A percentile compares a stretch with the other conserved stretches of the same genome.
Evolutionary conservation across 2,888 invertebrate species (phyloP).

Genomic region (Epistrophella euchroma): DNA sequence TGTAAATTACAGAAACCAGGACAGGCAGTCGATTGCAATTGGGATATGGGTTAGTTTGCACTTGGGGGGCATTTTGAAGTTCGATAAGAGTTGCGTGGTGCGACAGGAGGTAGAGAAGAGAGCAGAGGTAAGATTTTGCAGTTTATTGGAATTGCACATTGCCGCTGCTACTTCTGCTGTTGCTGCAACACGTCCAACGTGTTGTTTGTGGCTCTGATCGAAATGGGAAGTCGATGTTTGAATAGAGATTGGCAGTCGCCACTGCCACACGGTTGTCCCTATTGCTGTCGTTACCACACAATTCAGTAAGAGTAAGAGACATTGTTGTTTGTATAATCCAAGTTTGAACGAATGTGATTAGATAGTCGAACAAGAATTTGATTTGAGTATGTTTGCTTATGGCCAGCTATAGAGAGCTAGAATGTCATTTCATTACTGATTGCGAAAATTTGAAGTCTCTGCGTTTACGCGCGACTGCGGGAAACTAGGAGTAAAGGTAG

Average conservation of each 20-base stretch:
- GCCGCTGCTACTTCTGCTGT: neutral
- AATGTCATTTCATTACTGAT: constrained; percentile 7
- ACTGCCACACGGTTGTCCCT: neutral
- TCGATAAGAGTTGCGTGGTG: neutral
- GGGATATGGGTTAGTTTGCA: constrained; percentile 61
- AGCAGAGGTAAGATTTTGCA: constrained; percentile 5
- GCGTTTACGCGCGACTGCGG: too few relatives aligned
- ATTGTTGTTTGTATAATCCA: neutral
- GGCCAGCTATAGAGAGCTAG: neutral
- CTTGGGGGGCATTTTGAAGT: constrained; percentile 53
- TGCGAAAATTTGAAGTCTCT: neutral
- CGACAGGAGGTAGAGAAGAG: neutral
- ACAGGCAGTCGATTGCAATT: constrained; percentile 29
- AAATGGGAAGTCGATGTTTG: constrained; percentile 54
- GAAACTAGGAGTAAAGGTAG: neutral
- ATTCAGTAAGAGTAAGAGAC: neutral
- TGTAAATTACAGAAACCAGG: constrained; percentile 55
- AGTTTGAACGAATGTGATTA: neutral
- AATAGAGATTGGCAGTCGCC: constrained; percentile 41
- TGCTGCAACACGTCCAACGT: neutral
- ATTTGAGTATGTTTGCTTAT: neutral
- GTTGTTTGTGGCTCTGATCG: constrained; percentile 55
- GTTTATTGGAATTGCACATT: constrained; percentile 53
- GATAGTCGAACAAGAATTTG: constrained; percentile 1
- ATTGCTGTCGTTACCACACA: neutral